Base-by-base conservation (phyloP, 2,888 invertebrate genomes). In the Eudemis profundana region DNA sequence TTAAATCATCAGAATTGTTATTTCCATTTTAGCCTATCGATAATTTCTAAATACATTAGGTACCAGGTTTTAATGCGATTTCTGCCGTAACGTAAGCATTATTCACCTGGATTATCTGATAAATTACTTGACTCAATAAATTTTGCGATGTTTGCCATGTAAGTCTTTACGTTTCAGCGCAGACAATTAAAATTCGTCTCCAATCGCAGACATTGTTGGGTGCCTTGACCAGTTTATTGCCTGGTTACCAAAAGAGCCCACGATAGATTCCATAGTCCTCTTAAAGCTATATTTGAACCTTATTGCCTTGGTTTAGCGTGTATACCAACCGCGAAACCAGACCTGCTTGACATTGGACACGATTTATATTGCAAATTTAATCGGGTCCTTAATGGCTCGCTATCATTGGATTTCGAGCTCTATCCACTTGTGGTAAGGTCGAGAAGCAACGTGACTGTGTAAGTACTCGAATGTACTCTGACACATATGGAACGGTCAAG, bases 401-500 rank as follows among this genome's bases (percentile, higher is more conserved):
- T 23, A 46, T 17, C 19, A 40, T 59, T 51, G 44, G 10, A 29
- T 51, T 59, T 23, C 23, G 10, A 14, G 19, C 46, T 17, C 27
- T 51, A 10, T 21, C 44, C 44, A 36, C 12, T 51, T 44, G 49
- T 38, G 4, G 14, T 59, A 64, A 64, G 42, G 64, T 44, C 51
- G 14, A 36, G 23, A n/a, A n/a, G n/a, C n/a, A n/a, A n/a, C 38
- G 14, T 17, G 10, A 29, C 14, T 46, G 19, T 14, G 15, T n/a
- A 36, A 10, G 14, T 29, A 36, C 3, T 33, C 46, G 8, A 15
- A 23, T 42, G 7, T 14, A 36, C 14, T 71, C 66, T 65, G 68
- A 59, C 71, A 56, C 69, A 71, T 74, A 77, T 72, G 78, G 78
- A 38, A 61, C 74, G 76, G 77, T 76, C 80, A 82, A 81, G 81